Conservation (phyloP, 1,140 invertebrate genomes). For the Phymorhynchus buccinoides region DNA sequence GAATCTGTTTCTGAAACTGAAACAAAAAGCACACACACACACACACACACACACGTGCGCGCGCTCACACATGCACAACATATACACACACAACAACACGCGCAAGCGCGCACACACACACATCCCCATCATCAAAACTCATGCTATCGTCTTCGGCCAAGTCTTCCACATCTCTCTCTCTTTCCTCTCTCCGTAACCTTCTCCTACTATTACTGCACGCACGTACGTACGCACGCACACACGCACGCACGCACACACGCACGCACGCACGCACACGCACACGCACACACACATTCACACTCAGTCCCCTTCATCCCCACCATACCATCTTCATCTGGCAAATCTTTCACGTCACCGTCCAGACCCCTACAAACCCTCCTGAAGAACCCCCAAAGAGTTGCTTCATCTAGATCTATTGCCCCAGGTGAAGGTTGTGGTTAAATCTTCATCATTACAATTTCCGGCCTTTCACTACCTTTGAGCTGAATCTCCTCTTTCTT, state of each 20-base stretch:
- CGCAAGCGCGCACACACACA: slow-evolving; percentile 5
- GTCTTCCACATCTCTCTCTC: too few species aligned
- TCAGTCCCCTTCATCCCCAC: too few species aligned
- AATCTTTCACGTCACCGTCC: background rate
- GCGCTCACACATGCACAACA: slow-evolving; percentile 15
- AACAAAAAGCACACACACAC: slow-evolving; percentile 12
- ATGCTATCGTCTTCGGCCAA: too few species aligned
- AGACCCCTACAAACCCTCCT: background rate
- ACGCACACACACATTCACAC: background rate
- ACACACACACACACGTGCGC: slow-evolving; percentile 5
- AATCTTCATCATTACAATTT: too few species aligned
- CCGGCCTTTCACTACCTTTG: too few species aligned
- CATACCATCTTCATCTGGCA: too few species aligned
- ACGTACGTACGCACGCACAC: background rate
- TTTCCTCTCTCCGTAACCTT: too few species aligned
- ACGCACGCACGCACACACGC: background rate
- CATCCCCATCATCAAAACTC: background rate
- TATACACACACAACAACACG: background rate
- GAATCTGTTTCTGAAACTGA: too few species aligned
- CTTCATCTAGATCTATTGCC: background rate
- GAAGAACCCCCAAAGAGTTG: background rate
- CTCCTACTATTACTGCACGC: too few species aligned
- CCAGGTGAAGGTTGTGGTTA: background rate
- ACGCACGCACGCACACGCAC: background rate
- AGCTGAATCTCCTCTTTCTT: too few species aligned